Evolutionary conservation across 2,888 invertebrate genomes (phyloP).

Genomic region (Yponomeuta evonymella): DNA sequence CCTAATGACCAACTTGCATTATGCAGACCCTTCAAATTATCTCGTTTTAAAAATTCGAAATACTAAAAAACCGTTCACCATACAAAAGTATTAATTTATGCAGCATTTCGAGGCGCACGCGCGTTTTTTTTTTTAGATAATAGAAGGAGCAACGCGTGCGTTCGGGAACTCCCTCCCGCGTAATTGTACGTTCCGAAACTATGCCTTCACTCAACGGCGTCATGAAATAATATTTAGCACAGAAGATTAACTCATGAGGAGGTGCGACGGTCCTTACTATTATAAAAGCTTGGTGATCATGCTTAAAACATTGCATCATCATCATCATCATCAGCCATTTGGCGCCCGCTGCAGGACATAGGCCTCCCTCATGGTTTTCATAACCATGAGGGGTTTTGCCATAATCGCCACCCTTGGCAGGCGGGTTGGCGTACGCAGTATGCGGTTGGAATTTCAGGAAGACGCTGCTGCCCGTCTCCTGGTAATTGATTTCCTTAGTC

Average conservation of each 20-base stretch:
- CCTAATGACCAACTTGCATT: not conserved
- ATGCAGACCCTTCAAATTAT: not conserved
- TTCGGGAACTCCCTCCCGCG: conserved; percentile 26
- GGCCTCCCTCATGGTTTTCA: too few relatives aligned
- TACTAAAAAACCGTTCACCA: not conserved
- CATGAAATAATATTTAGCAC: conserved; percentile 20
- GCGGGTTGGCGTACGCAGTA: too few relatives aligned
- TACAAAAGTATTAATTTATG: not conserved
- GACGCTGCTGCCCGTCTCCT: too few relatives aligned
- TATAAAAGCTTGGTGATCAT: too few relatives aligned
- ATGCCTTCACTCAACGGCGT: conserved; percentile 39
- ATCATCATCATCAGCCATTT: too few relatives aligned
- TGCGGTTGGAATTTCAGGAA: too few relatives aligned
- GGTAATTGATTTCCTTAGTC: too few relatives aligned
- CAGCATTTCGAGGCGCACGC: not conserved
- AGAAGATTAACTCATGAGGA: not conserved
- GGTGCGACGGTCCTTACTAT: too few relatives aligned
- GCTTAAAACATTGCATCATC: too few relatives aligned
- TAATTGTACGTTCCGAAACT: conserved; percentile 37
- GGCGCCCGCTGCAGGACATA: too few relatives aligned
- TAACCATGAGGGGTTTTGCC: too few relatives aligned
- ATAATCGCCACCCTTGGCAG: too few relatives aligned
- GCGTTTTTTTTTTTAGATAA: conserved; percentile 25
- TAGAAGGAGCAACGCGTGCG: conserved; percentile 47
- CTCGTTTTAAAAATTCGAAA: not conserved